phyloP scores from a whole-genome alignment of 2,113 vertebrate genomes.

The Gobius niger region DNA sequence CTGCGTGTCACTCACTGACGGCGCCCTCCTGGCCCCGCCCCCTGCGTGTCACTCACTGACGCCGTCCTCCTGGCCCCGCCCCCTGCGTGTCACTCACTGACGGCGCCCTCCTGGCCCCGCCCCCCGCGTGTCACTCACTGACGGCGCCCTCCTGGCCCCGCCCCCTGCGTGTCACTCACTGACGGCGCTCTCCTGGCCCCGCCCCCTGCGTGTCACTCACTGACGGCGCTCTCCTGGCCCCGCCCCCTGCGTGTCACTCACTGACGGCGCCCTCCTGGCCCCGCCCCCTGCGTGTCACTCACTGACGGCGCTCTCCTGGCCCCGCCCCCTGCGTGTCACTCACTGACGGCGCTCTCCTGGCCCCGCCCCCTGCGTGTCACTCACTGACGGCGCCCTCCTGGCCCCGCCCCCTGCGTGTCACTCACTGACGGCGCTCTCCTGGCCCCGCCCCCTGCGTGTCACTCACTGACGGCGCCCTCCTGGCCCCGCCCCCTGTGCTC shows the following conservation, averaged over 20 bases:
- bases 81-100: conserved; percentile 50
- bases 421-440: conserved; percentile 51
- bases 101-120: background rate
- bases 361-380: too few species aligned
- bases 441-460: background rate
- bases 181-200: background rate
- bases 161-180: conserved; percentile 47
- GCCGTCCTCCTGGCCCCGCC: too few species aligned
- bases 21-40: background rate
- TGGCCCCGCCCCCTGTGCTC: too few species aligned
- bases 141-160: too few species aligned
- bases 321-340: conserved; percentile 15
- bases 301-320: too few species aligned
- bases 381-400: too few species aligned
- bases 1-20: conserved; percentile 49
- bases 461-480: conserved; percentile 51
- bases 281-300: too few species aligned
- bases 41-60: too few species aligned
- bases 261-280: conserved; percentile 21
- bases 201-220: too few species aligned
- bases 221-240: too few species aligned
- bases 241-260: conserved; percentile 35
- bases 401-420: background rate
- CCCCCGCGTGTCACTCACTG: too few species aligned
- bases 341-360: conserved; percentile 39